Evolutionary conservation across 2,888 invertebrate genomes (phyloP), one percentile per base, ranked within the genome.

Genomic region (Julus scandinavius): DNA sequence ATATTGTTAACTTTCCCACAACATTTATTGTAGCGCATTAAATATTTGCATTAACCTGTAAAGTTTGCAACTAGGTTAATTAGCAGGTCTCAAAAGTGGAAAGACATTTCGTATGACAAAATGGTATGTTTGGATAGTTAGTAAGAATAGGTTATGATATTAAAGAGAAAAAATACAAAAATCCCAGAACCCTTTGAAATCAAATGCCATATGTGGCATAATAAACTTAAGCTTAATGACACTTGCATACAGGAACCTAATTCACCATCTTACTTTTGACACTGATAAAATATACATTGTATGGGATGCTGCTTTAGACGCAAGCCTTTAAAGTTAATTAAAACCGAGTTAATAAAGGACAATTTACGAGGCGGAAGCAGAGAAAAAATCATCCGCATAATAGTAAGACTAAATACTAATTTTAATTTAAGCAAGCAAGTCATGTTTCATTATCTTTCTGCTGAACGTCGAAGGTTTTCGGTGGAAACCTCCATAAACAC

Each of bases 401-500:
- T 80, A 80, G 29, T 80, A 80, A 80, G 80, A 38, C 38, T 38
- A 80, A 80, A 80, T 40, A 80, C 80, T 80, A 80, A 80, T 80
- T 80, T 80, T 80, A 38, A 38, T 40, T 80, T 80, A 80, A 80
- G 80, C 80, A 80, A 80, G 80, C 80, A 80, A 80, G 80, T 80
- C 80, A 80, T 80, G 80, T 80, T 80, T 40, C 80, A 80, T 80
- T 80, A 80, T 80, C 80, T 29, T 72, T 58, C 20, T 72, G 72
- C 11, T 72, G 29, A 72, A 54, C 20, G 80, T 80, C 80, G 80
- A 80, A 80, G 80, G 80, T 80, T 80, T 80, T 80, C 80, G 80
- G 80, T 29, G 38, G 80, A 80, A 80, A 80, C 80, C 80, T 80
- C 80, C 80, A 80, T 80, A 80, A 80, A 80, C 80, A 80, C 80